Percentiles rank a stretch among this genome's conserved stretches.
phyloP scores from a whole-genome alignment of 2,888 invertebrate genomes.

The Ptychoptera albimana region DNA sequence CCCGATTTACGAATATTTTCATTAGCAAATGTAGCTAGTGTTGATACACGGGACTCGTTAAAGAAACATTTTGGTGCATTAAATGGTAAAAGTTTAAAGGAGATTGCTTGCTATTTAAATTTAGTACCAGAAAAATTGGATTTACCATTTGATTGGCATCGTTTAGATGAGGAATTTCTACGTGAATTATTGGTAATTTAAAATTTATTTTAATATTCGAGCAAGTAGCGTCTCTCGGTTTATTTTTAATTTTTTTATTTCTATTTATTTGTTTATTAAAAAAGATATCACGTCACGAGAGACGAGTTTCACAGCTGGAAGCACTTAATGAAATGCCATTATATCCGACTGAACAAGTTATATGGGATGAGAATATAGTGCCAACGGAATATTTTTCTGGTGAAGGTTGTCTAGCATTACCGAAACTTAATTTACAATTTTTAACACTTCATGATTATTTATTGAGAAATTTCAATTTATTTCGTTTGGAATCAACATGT shows the following conservation, averaged over 20 bases:
- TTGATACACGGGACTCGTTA: conserved; percentile 77
- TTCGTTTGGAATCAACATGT: conserved; percentile 95
- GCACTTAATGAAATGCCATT: conserved; percentile 95
- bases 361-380: conserved; percentile 98
- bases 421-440: conserved; percentile 96
- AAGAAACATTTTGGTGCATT: conserved; percentile 63
- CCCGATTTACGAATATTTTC: conserved; percentile 74
- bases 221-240: conserved; percentile 1
- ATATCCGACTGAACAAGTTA: conserved; percentile 93
- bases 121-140: conserved; percentile 63
- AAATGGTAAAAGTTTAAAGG: conserved; percentile 62
- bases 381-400: conserved; percentile 95
- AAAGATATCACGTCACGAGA: conserved; percentile 66
- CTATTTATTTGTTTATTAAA: conserved; percentile 20
- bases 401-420: conserved; percentile 87
- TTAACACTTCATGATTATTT: conserved; percentile 96
- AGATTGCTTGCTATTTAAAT: conserved; percentile 75
- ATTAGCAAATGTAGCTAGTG: conserved; percentile 82
- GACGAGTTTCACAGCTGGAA: conserved; percentile 80
- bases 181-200: conserved; percentile 70
- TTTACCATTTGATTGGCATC: conserved; percentile 49
- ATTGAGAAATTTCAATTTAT: conserved; percentile 91
- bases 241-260: not conserved
- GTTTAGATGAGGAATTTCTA: conserved; percentile 65
- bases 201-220: conserved; percentile 3